Base-by-base conservation (phyloP, 1,140 invertebrate genomes). In the Delia radicum region DNA sequence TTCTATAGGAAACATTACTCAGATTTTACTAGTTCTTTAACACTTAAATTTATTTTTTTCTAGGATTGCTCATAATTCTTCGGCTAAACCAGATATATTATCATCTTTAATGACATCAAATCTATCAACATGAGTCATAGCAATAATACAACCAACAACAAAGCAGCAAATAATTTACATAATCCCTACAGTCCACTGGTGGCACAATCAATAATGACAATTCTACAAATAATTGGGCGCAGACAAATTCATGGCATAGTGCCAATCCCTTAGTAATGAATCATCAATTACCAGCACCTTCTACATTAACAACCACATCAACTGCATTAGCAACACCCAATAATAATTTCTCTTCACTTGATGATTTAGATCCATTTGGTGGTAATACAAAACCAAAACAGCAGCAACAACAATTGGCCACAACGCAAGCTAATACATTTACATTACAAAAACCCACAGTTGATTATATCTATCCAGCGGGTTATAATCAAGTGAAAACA, bases 261-360 rank as follows among this genome's bases (percentile, higher is more conserved):
- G 76, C 81, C 6, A 85, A 85, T 82, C 83, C 83, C 0, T 61
- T 85, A 63, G 83, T 85, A 13, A 80, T 85, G 81, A 85, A 85
- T 77, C 80, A 85, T 78, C 81, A 82, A 73, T 73, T 85, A 24
- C 74, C 83, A 27, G 81, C 81, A 0, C 83, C 83, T 4, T 28
- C 74, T 18, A 79, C 80, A 69, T n/a, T n/a, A 48, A 78, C 48
- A 24, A 1, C 48, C 6, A 21, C 48, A 21, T 27, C 77, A 0
- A 67, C 12, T 42, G 55, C 63, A 61, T 24, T 65, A 65, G 24
- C 26, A 71, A 69, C 29, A 15, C 65, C 77, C 74, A 85, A 85
- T 73, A 42, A 42, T 67, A 83, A 83, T 31, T 80, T 81, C 65
- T 81, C 80, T 13, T 81, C 83, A 33, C 77, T 85, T 15, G 83